These are phyloP conservation scores for Cydia amplana DNA, from an alignment of 1,140 invertebrate species.

Conservation along the genomic window DNA sequence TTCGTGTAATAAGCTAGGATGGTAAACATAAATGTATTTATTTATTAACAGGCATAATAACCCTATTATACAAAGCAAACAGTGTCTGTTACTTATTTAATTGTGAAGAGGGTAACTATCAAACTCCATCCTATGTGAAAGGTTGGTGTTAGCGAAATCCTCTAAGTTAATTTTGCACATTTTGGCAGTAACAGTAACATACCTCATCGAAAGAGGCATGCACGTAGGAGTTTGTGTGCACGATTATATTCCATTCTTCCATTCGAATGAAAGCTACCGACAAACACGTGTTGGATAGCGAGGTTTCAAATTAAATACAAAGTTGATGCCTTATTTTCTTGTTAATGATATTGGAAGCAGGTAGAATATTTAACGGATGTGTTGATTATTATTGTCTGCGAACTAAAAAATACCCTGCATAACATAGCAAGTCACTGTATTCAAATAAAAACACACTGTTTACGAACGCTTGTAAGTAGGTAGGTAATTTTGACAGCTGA, in stretches of 20 bases:
- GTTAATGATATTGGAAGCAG: background rate
- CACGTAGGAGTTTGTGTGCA: constrained; percentile 14
- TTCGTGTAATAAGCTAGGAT: no score
- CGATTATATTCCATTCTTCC: background rate
- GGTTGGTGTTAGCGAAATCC: constrained; percentile 19
- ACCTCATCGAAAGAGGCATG: background rate
- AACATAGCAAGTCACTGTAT: background rate
- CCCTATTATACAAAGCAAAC: no score
- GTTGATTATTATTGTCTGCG: background rate
- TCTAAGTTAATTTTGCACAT: background rate
- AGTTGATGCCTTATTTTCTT: background rate
- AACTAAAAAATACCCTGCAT: background rate
- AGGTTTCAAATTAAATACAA: background rate
- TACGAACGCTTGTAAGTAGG: constrained; percentile 24
- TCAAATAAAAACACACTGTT: constrained; percentile 8
- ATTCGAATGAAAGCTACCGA: background rate
- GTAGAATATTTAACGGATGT: no score
- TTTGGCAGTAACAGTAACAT: constrained; percentile 21
- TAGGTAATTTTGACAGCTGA: constrained; percentile 28
- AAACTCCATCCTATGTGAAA: constrained; percentile 5
- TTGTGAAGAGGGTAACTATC: constrained; percentile 11
- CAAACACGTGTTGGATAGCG: background rate
- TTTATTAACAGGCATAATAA: no score
- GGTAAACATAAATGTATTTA: no score
- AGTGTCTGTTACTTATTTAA: background rate